These are phyloP conservation scores for Lathamus discolor DNA, from an alignment of 2,113 vertebrate species.

Conservation along the genomic window DNA sequence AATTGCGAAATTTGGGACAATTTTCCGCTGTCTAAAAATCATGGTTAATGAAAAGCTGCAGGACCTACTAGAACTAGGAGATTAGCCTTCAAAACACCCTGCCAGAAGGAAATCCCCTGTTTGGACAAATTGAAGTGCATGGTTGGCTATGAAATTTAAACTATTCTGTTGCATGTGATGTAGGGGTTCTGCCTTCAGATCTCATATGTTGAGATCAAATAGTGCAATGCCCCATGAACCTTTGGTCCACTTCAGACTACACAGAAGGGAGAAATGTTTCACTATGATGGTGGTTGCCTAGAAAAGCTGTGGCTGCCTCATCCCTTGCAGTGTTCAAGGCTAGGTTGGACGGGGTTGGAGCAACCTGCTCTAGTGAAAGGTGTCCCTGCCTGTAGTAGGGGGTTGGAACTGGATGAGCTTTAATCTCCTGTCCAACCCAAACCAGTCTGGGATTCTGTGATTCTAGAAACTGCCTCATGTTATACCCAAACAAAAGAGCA, in stretches of 20 bases:
- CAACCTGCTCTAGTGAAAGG: accelerated
- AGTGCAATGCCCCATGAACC: neutral
- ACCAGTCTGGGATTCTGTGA: neutral
- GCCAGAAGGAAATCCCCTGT: neutral
- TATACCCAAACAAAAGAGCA: neutral
- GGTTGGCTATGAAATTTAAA: neutral
- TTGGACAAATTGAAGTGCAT: neutral
- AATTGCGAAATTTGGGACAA: neutral
- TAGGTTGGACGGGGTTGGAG: neutral
- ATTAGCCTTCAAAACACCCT: neutral
- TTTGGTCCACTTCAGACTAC: neutral
- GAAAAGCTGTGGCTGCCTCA: neutral
- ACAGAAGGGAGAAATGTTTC: neutral
- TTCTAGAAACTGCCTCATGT: neutral
- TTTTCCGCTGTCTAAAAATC: neutral
- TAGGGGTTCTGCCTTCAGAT: neutral
- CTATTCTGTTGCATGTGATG: neutral
- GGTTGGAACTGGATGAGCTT: accelerated
- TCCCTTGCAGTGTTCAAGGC: neutral
- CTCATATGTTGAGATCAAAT: neutral
- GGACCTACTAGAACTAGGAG: neutral
- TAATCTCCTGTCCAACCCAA: neutral
- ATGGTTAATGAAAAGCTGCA: neutral
- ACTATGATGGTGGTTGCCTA: accelerated
- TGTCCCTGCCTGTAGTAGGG: neutral